A percentile compares a stretch with the other conserved stretches of the same genome.
phyloP scores from a whole-genome alignment of 2,888 invertebrate genomes.

The Leptinotarsa tumamoca region DNA sequence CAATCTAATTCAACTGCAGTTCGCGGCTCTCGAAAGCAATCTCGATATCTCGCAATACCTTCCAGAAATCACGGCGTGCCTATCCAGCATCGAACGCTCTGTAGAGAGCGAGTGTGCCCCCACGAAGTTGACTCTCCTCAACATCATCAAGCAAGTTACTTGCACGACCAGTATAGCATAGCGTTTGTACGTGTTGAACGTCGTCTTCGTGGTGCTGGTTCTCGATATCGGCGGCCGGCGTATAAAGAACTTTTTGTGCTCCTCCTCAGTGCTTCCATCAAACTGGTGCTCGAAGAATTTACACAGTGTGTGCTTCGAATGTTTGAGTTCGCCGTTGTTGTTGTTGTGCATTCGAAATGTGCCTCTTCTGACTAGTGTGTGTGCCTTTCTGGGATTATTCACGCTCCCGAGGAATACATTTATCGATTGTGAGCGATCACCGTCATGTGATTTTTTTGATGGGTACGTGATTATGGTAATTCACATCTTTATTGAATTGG shows the following conservation, averaged over 20 bases:
- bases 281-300: constrained; percentile 6
- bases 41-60: background rate
- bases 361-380: constrained; percentile 5
- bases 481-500: constrained; percentile 41
- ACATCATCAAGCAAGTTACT: constrained; percentile 45
- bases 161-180: constrained; percentile 56
- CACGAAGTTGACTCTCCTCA: constrained; percentile 40
- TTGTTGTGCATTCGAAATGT: constrained; percentile 7
- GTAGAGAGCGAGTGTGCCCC: constrained; percentile 44
- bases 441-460: constrained; percentile 28
- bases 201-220: constrained; percentile 38
- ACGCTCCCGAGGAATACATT: background rate
- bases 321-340: constrained; percentile 1
- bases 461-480: constrained; percentile 52
- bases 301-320: constrained; percentile 12
- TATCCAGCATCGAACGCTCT: constrained; percentile 22
- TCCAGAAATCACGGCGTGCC: constrained; percentile 2
- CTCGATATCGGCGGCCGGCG: background rate
- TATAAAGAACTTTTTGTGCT: constrained; percentile 3
- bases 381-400: constrained; percentile 20
- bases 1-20: background rate
- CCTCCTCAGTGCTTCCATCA: constrained; percentile 10
- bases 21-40: background rate
- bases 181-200: constrained; percentile 52
- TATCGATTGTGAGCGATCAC: constrained; percentile 33